Conservation (phyloP, 2,113 vertebrate genomes). For the Ameiurus melas region DNA sequence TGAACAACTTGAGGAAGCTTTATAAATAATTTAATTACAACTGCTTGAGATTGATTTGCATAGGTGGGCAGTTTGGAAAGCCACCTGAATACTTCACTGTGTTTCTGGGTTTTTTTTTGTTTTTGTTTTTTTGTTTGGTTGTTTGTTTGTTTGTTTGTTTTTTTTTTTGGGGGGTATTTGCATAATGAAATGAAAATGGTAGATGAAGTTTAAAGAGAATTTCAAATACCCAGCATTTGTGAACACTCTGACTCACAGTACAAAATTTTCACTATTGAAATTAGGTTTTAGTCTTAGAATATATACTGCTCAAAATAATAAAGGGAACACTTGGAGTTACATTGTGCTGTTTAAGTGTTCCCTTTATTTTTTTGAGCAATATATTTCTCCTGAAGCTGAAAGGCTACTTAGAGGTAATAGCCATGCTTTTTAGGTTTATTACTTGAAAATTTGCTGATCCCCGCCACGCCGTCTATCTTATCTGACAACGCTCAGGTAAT, state of each 20-base stretch:
- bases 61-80: neutral
- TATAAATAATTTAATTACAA: neutral
- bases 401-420: neutral
- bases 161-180: rapidly evolving
- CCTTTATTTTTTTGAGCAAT: too few species aligned
- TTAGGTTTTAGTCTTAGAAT: neutral
- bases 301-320: too few species aligned
- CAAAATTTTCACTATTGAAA: neutral
- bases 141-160: too few species aligned
- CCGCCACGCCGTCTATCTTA: neutral
- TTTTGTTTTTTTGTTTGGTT: too few species aligned
- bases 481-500: neutral
- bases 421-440: neutral
- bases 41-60: neutral
- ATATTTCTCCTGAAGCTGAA: neutral
- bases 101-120: neutral
- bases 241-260: neutral
- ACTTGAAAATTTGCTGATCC: neutral
- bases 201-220: neutral
- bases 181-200: neutral
- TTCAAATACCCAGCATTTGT: neutral
- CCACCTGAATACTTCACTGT: neutral
- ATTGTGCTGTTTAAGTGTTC: too few species aligned
- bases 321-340: too few species aligned
- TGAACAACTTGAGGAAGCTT: neutral